Base-by-base conservation (phyloP, 2,888 invertebrate species). In the Heteropelma amictum region DNA sequence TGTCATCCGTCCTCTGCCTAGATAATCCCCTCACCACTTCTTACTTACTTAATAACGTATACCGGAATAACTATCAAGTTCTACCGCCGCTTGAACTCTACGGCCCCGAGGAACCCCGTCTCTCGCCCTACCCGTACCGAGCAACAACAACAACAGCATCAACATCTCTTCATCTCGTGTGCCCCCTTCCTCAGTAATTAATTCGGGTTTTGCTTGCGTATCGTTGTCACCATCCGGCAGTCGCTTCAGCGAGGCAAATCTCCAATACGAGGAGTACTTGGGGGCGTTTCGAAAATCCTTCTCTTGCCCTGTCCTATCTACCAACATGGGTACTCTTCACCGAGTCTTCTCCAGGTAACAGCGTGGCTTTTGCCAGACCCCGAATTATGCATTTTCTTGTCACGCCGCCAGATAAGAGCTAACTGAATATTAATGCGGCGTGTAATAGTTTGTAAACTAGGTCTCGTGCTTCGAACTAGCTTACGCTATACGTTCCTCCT, bases 311-410 rank as follows among this genome's bases (percentile, higher is more conserved):
- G n/a, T 33, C 42, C 14, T 28, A 23, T 33, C 12, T 51, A 35
- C 35, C 54, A 26, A 40, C 51, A 30, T 21, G 28, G 26, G 26
- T 6, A 40, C 65, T 47, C 58, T 45, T 40, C 61, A 28, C 35
- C 60, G 35, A 60, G 60, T 72, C 74, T 72, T 47, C 64, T 47
- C 58, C 33, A 56, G 33, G 58, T 70, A 75, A 72, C 64, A 69
- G 65, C 68, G 69, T 35, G 67, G 72, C 65, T 72, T 45, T 76
- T 78, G 47, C 68, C 80, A 79, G 79, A 74, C 78, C 77, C 78
- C 85, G 81, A 87, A 87, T 88, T 88, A 87, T 87, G 87, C 86
- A 87, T 86, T 86, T 87, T 87, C 87, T 88, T 87, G 87, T 87
- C 87, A 84, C 83, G 82, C 81, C 81, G 83, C 77, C 78, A 83